A percentile compares a stretch with the other conserved stretches of the same genome.
These are phyloP conservation scores for Pogonomyrmex barbatus DNA, from an alignment of 1,140 invertebrate genomes.

Conservation along the genomic window DNA sequence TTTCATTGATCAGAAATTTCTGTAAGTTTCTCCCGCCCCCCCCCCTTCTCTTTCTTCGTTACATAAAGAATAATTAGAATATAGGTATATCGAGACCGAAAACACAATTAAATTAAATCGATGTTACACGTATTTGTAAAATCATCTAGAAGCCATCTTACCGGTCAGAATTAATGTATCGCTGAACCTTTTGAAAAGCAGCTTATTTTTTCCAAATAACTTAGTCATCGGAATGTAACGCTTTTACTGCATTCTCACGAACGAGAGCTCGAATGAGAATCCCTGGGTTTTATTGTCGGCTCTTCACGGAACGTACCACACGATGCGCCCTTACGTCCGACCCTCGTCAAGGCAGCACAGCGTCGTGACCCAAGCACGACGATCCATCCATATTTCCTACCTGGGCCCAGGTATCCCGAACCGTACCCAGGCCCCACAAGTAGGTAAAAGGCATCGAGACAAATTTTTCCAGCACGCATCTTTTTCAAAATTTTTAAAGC, in stretches of 20 bases:
- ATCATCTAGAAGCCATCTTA: neutral
- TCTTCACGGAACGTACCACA: conserved; percentile 46
- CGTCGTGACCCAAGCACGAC: conserved; percentile 47
- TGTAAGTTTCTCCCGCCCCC: neutral
- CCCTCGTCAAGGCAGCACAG: conserved; percentile 68
- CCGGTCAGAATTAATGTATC: neutral
- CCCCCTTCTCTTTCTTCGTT: neutral
- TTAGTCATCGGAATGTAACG: neutral
- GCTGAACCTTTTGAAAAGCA: neutral
- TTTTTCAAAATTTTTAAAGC: conserved; percentile 27
- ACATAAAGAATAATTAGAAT: neutral
- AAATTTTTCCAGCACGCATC: conserved; percentile 15
- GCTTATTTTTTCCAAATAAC: neutral
- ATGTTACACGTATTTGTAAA: neutral
- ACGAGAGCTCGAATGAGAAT: conserved; percentile 52
- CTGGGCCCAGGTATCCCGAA: conserved; percentile 64
- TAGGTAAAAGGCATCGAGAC: neutral
- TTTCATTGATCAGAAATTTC: conserved; percentile 15
- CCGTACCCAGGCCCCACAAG: conserved; percentile 5
- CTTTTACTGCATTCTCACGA: neutral
- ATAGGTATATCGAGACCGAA: neutral
- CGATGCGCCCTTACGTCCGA: conserved; percentile 64
- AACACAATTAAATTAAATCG: neutral
- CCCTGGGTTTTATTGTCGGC: conserved; percentile 43
- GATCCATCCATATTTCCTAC: conserved; percentile 66